These are phyloP conservation scores for Orthosia cruda DNA, from an alignment of 2,888 invertebrate genomes.

Conservation along the genomic window DNA sequence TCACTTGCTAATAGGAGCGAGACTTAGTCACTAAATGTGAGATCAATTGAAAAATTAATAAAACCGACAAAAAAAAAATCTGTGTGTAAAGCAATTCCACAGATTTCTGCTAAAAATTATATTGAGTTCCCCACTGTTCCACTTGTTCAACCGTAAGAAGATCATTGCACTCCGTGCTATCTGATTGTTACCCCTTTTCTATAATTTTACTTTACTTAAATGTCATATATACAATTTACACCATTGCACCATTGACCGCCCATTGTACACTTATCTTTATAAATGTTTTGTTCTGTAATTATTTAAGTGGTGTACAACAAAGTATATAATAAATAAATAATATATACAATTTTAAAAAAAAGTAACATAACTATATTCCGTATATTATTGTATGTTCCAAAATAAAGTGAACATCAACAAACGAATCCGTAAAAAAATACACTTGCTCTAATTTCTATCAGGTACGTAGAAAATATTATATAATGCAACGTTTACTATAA, in stretches of 20 bases:
- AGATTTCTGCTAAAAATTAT: constrained; percentile 39
- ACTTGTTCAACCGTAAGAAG: constrained; percentile 18
- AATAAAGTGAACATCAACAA: constrained; percentile 7
- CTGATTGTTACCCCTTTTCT: neutral
- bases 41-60: too few species aligned
- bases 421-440: neutral
- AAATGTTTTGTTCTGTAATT: too few species aligned
- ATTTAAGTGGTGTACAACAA: too few species aligned
- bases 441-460: neutral
- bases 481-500: neutral
- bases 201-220: constrained; percentile 20
- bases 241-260: too few species aligned
- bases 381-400: constrained; percentile 27
- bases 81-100: constrained; percentile 8
- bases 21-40: too few species aligned
- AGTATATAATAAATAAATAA: too few species aligned
- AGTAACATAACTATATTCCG: too few species aligned
- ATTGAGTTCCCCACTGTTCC: too few species aligned
- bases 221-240: neutral
- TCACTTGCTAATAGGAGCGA: too few species aligned
- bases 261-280: too few species aligned
- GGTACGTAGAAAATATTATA: too few species aligned
- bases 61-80: neutral
- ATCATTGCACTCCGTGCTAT: neutral
- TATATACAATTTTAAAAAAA: too few species aligned